These are phyloP conservation scores for Eudemis profundana DNA, from an alignment of 2,888 invertebrate genomes.

Conservation along the genomic window DNA sequence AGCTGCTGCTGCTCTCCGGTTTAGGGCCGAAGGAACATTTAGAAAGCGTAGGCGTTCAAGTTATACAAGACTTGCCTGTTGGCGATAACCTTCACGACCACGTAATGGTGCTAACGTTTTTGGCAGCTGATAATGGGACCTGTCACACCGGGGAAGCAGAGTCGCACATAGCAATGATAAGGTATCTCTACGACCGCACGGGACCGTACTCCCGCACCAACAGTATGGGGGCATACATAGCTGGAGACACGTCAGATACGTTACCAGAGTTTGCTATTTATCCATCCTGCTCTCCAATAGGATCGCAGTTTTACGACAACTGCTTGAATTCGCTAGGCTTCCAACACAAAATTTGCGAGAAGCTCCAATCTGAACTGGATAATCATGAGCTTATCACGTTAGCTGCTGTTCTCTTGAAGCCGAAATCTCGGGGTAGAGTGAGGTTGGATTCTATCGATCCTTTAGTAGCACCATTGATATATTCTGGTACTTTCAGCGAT, in stretches of 20 bases:
- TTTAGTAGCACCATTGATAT: conserved; percentile 63
- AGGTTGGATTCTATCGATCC: conserved; percentile 59
- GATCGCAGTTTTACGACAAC: conserved; percentile 52
- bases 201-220: conserved; percentile 61
- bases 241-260: conserved; percentile 47
- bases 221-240: conserved; percentile 66
- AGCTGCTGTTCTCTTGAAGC: conserved; percentile 69
- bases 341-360: conserved; percentile 57
- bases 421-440: conserved; percentile 69
- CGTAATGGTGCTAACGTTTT: conserved; percentile 64
- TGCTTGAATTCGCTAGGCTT: conserved; percentile 62
- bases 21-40: conserved; percentile 67
- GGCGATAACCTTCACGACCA: conserved; percentile 75
- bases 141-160: conserved; percentile 53
- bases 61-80: conserved; percentile 66
- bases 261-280: conserved; percentile 72
- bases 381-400: conserved; percentile 63
- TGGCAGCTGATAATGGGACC: conserved; percentile 65
- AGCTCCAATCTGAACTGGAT: conserved; percentile 55
- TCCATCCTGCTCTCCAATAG: conserved; percentile 62
- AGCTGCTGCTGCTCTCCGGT: conserved; percentile 70
- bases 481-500: conserved; percentile 66
- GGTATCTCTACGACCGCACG: conserved; percentile 65
- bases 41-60: conserved; percentile 55
- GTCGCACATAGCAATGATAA: conserved; percentile 60